Evolutionary conservation across 2,888 invertebrate species (phyloP).

Genomic region (Anodontia alba): DNA sequence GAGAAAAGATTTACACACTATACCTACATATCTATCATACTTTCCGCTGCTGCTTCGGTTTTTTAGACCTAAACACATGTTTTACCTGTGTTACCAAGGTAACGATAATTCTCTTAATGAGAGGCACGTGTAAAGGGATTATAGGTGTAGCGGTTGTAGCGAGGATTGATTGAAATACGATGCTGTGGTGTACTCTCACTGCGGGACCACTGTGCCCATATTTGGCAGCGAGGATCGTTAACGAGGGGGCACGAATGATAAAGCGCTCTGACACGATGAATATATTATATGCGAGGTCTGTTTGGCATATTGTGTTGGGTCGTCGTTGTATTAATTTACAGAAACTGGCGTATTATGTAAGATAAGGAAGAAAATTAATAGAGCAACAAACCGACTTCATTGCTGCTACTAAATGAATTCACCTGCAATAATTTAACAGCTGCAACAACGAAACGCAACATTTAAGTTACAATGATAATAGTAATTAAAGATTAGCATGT

Average conservation of each 20-base stretch:
- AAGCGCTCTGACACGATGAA: background rate
- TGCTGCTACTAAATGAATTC: no score
- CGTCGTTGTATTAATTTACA: no score
- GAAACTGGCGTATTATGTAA: no score
- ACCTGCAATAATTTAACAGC: no score
- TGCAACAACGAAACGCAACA: background rate
- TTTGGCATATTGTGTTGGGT: background rate
- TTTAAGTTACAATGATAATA: background rate
- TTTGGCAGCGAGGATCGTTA: conserved; percentile 41
- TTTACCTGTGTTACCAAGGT: conserved; percentile 56
- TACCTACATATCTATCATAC: conserved; percentile 18
- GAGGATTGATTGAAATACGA: conserved; percentile 33
- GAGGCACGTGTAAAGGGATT: conserved; percentile 44
- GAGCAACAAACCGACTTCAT: no score
- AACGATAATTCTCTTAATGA: conserved; percentile 49
- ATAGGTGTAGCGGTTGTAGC: background rate
- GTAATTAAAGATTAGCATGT: no score
- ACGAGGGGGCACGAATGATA: background rate
- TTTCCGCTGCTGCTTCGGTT: conserved; percentile 11
- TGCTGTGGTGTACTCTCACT: conserved; percentile 10
- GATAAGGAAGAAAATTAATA: no score
- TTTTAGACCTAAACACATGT: conserved; percentile 10
- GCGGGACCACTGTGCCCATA: conserved; percentile 36
- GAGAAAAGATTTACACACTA: background rate
- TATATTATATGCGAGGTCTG: background rate